Conservation (phyloP, 2,113 vertebrate species). For the Lampris incognitus region DNA sequence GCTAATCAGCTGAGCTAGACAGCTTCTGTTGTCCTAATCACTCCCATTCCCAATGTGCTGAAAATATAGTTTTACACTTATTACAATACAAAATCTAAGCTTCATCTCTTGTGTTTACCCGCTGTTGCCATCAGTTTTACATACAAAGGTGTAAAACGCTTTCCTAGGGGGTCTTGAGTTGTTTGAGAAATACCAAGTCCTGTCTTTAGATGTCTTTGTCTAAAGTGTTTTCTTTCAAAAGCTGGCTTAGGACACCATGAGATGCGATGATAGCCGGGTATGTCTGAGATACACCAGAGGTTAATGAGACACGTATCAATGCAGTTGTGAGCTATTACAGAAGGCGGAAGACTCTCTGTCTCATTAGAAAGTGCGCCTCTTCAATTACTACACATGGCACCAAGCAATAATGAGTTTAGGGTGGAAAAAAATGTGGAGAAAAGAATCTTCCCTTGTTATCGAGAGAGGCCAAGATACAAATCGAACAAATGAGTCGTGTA, state of each 20-base stretch:
- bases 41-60: background rate
- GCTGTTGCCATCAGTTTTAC: constrained; percentile 35
- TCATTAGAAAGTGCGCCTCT: constrained; percentile 53
- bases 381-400: constrained; percentile 54
- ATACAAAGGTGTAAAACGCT: constrained; percentile 38
- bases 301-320: constrained; percentile 54
- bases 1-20: constrained; percentile 9
- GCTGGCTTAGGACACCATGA: background rate
- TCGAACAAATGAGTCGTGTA: constrained; percentile 54
- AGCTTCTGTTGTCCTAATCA: background rate
- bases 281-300: constrained; percentile 49
- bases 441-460: constrained; percentile 36
- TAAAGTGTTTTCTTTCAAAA: background rate
- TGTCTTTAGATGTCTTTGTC: background rate
- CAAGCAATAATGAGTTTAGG: constrained; percentile 47
- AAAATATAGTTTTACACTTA: constrained; percentile 8
- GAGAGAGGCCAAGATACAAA: constrained; percentile 43
- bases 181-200: background rate
- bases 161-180: background rate
- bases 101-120: constrained; percentile 20
- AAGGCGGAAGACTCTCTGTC: constrained; percentile 33
- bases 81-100: constrained; percentile 2
- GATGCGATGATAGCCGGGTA: background rate
- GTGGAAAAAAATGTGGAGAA: constrained; percentile 36
- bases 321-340: constrained; percentile 46